Percentiles rank a stretch among this genome's conserved stretches.
These are phyloP conservation scores for Acholoe squamosa DNA, from an alignment of 2,888 invertebrate species.

Conservation along the genomic window DNA sequence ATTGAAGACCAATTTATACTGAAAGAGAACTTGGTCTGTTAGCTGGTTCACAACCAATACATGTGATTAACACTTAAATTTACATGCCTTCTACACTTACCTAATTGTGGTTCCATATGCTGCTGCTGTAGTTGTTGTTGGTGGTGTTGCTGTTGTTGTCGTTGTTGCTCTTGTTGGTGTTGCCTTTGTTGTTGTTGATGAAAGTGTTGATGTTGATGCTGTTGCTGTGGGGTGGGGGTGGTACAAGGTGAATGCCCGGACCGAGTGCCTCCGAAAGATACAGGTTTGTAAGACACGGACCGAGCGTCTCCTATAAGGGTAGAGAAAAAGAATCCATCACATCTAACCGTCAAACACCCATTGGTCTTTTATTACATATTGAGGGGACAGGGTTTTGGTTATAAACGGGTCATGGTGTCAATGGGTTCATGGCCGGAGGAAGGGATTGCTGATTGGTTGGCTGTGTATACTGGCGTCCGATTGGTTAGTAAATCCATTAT, in stretches of 20 bases:
- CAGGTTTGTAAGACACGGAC: conserved; percentile 38
- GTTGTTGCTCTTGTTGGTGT: background rate
- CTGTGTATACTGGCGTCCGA: too few species aligned
- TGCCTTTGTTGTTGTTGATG: background rate
- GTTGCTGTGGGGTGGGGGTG: conserved; percentile 50
- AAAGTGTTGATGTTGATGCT: background rate
- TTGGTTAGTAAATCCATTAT: too few species aligned
- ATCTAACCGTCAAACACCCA: too few species aligned
- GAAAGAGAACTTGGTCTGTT: background rate
- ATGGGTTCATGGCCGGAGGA: too few species aligned
- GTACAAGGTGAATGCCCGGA: background rate
- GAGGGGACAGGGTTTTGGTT: too few species aligned
- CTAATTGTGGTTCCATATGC: background rate
- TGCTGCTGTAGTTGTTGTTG: background rate
- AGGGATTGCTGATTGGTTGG: too few species aligned
- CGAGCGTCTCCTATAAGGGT: conserved; percentile 21
- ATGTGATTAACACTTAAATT: background rate
- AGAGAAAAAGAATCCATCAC: too few species aligned
- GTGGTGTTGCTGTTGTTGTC: background rate
- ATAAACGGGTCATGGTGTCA: too few species aligned
- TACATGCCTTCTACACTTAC: background rate
- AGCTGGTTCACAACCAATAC: too few species aligned
- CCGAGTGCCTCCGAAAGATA: conserved; percentile 55
- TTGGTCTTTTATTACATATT: too few species aligned
- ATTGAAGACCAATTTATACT: background rate